Evolutionary conservation across 2,888 invertebrate species (phyloP).

Genomic region (Spicauda simplicius): DNA sequence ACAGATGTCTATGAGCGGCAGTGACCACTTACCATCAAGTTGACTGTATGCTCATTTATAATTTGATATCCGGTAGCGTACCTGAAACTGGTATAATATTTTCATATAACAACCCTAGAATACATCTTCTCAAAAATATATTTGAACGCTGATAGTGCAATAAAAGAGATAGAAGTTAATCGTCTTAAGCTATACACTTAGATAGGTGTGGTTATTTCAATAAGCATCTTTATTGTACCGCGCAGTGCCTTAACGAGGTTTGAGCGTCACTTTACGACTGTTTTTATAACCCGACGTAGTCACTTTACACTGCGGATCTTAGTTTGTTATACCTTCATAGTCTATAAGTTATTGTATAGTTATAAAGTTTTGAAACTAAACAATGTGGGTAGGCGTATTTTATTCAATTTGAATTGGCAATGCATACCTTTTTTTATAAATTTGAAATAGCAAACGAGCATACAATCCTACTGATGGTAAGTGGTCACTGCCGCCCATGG

Average conservation of each 20-base stretch:
- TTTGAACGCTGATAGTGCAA: neutral
- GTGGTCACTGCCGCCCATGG: too few species aligned
- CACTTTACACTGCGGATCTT: slow-evolving; percentile 36
- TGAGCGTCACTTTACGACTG: slow-evolving; percentile 57
- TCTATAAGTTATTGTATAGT: neutral
- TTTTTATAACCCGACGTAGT: slow-evolving; percentile 58
- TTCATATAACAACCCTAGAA: too few species aligned
- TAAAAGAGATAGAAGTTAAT: neutral
- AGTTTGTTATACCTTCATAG: slow-evolving; percentile 5
- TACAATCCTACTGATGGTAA: too few species aligned
- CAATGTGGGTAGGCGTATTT: too few species aligned
- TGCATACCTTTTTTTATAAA: too few species aligned
- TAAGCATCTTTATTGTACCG: slow-evolving; percentile 68
- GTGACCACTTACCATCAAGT: too few species aligned
- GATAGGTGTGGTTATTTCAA: slow-evolving; percentile 60
- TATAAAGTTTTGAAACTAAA: neutral
- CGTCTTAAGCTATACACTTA: neutral
- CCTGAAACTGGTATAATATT: too few species aligned
- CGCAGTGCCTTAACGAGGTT: slow-evolving; percentile 65
- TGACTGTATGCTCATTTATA: too few species aligned
- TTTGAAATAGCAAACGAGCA: too few species aligned
- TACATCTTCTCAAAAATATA: neutral
- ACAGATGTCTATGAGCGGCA: too few species aligned
- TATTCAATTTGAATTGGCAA: too few species aligned
- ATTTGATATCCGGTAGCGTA: too few species aligned